These are phyloP conservation scores for Rhombomys opimus DNA, from an alignment of 2,113 vertebrate species.

Conservation along the genomic window DNA sequence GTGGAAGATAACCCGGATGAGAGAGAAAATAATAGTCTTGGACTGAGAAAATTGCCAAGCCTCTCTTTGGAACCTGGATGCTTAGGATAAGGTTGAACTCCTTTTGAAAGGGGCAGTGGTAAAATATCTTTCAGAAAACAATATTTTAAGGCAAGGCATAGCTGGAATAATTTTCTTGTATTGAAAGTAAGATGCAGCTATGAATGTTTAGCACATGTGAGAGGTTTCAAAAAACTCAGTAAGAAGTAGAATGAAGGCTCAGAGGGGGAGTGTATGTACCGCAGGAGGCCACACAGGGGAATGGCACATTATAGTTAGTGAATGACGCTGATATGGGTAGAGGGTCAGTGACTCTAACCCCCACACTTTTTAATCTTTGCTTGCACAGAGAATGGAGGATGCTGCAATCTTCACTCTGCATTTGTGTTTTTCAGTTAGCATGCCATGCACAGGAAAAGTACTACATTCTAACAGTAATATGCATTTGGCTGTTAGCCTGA, in stretches of 20 bases:
- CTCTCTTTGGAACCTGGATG: not conserved
- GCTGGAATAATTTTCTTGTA: not conserved
- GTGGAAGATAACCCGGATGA: not conserved
- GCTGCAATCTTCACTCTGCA: not conserved
- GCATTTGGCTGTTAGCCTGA: rapidly evolving
- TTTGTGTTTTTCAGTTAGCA: not conserved
- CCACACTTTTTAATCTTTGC: not conserved
- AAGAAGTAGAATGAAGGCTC: not conserved
- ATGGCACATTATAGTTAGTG: not conserved
- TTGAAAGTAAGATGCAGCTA: not conserved
- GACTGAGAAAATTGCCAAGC: not conserved
- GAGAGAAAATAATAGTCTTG: not conserved
- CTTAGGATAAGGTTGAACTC: not conserved
- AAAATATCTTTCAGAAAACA: not conserved
- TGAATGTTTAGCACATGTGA: not conserved
- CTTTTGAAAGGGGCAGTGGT: not conserved
- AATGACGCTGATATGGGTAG: not conserved
- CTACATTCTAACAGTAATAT: too few species aligned
- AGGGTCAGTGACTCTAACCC: not conserved
- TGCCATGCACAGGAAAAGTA: too few species aligned
- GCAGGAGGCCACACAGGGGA: not conserved
- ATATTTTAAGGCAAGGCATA: not conserved
- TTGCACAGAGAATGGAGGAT: not conserved
- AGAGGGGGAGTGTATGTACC: not conserved
- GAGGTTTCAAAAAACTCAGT: not conserved